These are phyloP conservation scores for Eolophus roseicapilla DNA, from an alignment of 2,113 vertebrate species.

Conservation along the genomic window DNA sequence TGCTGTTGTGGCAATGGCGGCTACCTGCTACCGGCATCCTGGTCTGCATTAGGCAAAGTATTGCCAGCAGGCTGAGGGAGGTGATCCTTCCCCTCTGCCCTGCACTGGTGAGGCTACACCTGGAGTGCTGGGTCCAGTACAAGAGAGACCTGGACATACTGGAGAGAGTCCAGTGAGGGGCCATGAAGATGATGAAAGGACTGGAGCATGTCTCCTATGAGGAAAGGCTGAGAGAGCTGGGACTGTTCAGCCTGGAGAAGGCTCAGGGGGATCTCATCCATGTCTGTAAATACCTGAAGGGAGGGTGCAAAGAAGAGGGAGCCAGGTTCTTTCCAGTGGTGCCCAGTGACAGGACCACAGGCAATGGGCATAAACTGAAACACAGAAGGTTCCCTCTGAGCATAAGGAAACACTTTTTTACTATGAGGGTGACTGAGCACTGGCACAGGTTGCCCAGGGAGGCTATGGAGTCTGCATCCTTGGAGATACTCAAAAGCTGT, in stretches of 20 bases:
- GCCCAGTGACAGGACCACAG: neutral
- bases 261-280: neutral
- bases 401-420: neutral
- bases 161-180: neutral
- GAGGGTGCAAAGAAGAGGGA: neutral
- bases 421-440: neutral
- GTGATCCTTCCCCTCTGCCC: neutral
- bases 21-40: neutral
- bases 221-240: neutral
- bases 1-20: rapidly evolving
- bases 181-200: neutral
- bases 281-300: neutral
- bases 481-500: neutral
- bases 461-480: neutral
- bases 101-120: neutral
- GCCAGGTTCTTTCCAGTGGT: neutral
- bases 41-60: neutral
- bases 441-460: neutral
- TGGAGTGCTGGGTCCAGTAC: neutral
- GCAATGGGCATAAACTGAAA: neutral
- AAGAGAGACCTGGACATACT: neutral
- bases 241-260: neutral
- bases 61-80: neutral
- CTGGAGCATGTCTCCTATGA: neutral
- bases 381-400: neutral